These are phyloP conservation scores for Benitochromis conjunctus DNA, from an alignment of 2,113 vertebrate species.

Conservation along the genomic window DNA sequence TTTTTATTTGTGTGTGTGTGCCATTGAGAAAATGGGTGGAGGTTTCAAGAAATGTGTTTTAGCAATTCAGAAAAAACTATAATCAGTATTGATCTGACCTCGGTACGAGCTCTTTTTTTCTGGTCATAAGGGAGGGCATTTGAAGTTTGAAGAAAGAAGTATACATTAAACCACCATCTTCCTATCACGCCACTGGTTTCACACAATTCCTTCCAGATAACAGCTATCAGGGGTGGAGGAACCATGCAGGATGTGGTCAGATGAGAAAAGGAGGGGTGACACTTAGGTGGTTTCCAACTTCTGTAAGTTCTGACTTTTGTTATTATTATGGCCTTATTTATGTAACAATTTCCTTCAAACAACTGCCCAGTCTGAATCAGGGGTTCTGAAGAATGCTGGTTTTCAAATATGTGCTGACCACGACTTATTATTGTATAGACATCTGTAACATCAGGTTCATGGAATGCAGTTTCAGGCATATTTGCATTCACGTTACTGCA, in stretches of 20 bases:
- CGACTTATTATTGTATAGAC: neutral
- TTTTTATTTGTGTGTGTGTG: no score
- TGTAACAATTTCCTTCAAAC: neutral
- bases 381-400: neutral
- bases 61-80: neutral
- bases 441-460: neutral
- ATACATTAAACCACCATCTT: conserved; percentile 15
- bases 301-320: neutral
- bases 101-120: neutral
- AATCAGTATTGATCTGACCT: neutral
- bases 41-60: neutral
- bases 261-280: neutral
- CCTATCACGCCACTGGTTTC: neutral
- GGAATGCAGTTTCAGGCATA: neutral
- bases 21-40: neutral
- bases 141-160: neutral
- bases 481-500: neutral
- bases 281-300: neutral
- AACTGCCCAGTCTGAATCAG: neutral
- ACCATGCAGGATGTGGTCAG: neutral
- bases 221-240: conserved; percentile 40
- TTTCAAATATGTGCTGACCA: neutral
- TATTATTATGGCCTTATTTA: neutral
- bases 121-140: neutral
- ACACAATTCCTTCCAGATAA: conserved; percentile 14